These are phyloP conservation scores for Ecliptopera silaceata DNA, from an alignment of 2,888 invertebrate genomes.

Conservation along the genomic window DNA sequence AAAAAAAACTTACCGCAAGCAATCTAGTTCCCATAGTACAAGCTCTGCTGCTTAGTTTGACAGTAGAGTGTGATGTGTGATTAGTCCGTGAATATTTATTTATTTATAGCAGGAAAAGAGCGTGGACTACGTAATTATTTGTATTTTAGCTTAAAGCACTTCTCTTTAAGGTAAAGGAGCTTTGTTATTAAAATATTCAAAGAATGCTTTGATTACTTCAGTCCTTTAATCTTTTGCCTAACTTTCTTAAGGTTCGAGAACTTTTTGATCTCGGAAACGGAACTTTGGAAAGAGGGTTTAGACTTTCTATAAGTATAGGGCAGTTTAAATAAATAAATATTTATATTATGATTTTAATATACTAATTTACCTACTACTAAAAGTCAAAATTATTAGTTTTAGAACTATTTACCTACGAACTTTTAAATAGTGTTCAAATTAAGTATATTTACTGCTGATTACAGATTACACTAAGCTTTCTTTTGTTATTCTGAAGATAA, in stretches of 20 bases:
- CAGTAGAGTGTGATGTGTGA: too few species aligned
- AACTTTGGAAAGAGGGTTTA: neutral
- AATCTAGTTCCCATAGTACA: too few species aligned
- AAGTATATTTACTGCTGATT: too few species aligned
- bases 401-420: too few species aligned
- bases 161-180: neutral
- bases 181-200: constrained; percentile 22
- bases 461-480: neutral
- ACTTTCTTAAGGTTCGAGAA: constrained; percentile 9
- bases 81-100: too few species aligned
- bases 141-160: neutral
- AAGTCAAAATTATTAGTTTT: too few species aligned
- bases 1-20: too few species aligned
- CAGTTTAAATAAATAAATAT: too few species aligned
- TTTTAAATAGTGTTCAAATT: too few species aligned
- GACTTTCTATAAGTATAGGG: neutral
- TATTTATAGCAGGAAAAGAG: neutral
- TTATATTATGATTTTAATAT: too few species aligned
- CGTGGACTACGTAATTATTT: neutral
- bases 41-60: too few species aligned
- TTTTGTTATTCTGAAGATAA: neutral
- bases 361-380: too few species aligned
- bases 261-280: constrained; percentile 7
- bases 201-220: constrained; percentile 18
- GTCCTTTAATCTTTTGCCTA: constrained; percentile 14